phyloP scores from a whole-genome alignment of 2,888 invertebrate genomes.

The Xestia rhomboidea region DNA sequence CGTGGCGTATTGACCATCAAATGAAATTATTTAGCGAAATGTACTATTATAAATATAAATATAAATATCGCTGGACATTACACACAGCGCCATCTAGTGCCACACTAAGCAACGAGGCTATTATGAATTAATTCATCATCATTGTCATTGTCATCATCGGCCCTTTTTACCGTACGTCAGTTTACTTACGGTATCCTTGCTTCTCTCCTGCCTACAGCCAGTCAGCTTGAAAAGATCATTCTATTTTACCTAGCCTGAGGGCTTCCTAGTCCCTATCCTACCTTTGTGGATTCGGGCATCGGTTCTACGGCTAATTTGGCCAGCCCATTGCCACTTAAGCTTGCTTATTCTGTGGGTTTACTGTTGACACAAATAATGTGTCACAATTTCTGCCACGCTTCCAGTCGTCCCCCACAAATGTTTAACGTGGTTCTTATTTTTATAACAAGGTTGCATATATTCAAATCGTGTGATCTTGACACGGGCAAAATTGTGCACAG shows the following conservation, averaged over 20 bases:
- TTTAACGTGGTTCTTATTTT: conserved; percentile 73
- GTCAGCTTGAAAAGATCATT: neutral
- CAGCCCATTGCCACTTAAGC: neutral
- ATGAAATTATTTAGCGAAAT: neutral
- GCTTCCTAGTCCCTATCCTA: neutral
- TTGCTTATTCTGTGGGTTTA: conserved; percentile 4
- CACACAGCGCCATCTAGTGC: too few relatives aligned
- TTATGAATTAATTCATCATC: conserved; percentile 7
- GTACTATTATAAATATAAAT: too few relatives aligned
- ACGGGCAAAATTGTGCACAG: conserved; percentile 47
- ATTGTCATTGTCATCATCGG: neutral
- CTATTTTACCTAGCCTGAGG: neutral
- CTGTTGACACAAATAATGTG: conserved; percentile 32
- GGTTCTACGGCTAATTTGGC: neutral
- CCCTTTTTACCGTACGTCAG: neutral
- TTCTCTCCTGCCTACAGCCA: neutral
- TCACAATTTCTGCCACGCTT: conserved; percentile 69
- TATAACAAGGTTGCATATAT: conserved; percentile 75
- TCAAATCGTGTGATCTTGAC: conserved; percentile 69
- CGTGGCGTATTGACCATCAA: neutral
- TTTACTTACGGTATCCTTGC: neutral
- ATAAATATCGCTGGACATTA: too few relatives aligned
- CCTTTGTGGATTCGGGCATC: neutral
- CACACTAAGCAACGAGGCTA: too few relatives aligned
- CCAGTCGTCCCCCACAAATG: conserved; percentile 71